Evolutionary conservation across 2,113 vertebrate genomes (phyloP).

Genomic region (Podarcis raffonei): DNA sequence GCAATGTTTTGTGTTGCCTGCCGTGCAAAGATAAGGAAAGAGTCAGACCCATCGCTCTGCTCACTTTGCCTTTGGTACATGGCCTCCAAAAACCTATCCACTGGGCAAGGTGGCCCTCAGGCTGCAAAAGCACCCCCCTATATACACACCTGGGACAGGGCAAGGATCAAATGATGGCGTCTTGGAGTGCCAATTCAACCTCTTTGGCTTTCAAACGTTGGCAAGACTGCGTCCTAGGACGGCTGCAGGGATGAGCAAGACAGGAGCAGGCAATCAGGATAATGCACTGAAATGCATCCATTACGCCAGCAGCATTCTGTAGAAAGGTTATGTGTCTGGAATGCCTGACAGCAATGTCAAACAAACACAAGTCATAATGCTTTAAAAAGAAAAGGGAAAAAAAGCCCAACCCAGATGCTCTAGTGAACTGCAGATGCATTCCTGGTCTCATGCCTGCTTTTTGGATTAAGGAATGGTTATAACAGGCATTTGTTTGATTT

Average conservation of each 20-base stretch:
- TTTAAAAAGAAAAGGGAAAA: not conserved
- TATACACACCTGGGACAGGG: too few relatives aligned
- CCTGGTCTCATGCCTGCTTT: slow-evolving; percentile 47
- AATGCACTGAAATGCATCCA: slow-evolving; percentile 15
- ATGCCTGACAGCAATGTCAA: slow-evolving; percentile 37
- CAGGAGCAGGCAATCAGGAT: not conserved
- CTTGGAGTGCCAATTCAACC: not conserved
- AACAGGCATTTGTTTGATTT: slow-evolving; percentile 54
- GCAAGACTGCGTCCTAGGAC: not conserved
- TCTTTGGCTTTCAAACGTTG: not conserved
- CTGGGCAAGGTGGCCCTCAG: too few relatives aligned
- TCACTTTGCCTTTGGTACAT: too few relatives aligned
- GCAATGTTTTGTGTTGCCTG: too few relatives aligned
- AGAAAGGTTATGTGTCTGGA: not conserved
- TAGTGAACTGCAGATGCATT: slow-evolving; percentile 11
- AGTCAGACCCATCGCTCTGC: too few relatives aligned
- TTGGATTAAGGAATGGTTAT: slow-evolving; percentile 38
- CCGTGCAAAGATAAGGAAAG: too few relatives aligned
- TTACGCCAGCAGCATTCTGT: not conserved
- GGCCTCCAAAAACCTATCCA: too few relatives aligned
- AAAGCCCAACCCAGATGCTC: slow-evolving; percentile 29
- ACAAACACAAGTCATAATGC: not conserved
- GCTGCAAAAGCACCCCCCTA: too few relatives aligned
- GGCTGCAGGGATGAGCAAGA: not conserved
- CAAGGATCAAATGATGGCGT: too few relatives aligned